Percentiles rank a stretch among this genome's conserved stretches.
phyloP scores from a whole-genome alignment of 2,888 invertebrate species.

The Trilocha varians region DNA sequence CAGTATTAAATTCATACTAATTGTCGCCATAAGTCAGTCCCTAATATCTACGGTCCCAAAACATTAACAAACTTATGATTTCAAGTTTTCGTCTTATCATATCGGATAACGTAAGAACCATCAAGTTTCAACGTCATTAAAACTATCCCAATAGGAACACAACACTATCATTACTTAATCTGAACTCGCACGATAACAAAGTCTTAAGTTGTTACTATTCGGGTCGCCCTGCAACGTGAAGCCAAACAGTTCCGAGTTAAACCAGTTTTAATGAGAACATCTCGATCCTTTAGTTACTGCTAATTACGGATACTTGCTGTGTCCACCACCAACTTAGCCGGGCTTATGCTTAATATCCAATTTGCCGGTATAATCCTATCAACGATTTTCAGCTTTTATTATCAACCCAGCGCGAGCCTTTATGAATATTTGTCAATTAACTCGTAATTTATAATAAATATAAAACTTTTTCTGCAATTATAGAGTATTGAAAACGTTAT shows the following conservation, averaged over 20 bases:
- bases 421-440: not conserved
- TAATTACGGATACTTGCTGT: constrained; percentile 60
- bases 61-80: too few species aligned
- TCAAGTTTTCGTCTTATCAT: too few species aligned
- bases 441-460: too few species aligned
- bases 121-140: not conserved
- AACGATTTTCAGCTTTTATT: constrained; percentile 52
- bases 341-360: constrained; percentile 62
- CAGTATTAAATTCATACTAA: too few species aligned
- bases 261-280: constrained; percentile 20
- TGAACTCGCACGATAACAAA: not conserved
- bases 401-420: constrained; percentile 20
- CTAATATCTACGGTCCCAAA: too few species aligned
- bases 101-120: not conserved
- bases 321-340: constrained; percentile 55
- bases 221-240: constrained; percentile 24
- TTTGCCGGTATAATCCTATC: constrained; percentile 59
- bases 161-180: not conserved
- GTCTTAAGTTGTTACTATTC: constrained; percentile 26
- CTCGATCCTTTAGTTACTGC: constrained; percentile 57
- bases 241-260: constrained; percentile 16
- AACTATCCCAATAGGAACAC: not conserved
- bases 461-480: too few species aligned
- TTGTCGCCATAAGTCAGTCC: too few species aligned
- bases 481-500: too few species aligned